A percentile compares a stretch with the other conserved stretches of the same genome.
Conservation (phyloP, 2,113 vertebrate species). For the Nycticebus coucang region DNA sequence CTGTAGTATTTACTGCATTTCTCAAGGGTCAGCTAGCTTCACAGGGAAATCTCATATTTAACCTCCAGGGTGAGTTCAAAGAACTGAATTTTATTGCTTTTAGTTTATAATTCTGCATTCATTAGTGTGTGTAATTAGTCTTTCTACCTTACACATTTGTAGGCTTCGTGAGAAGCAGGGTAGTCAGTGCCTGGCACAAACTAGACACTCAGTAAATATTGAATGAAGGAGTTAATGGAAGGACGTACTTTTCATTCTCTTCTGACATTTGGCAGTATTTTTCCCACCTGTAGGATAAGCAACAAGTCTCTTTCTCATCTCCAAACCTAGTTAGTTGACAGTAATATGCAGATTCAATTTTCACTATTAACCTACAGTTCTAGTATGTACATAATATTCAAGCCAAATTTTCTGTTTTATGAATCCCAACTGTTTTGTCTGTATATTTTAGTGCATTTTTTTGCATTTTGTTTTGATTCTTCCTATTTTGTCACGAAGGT, state of each 20-base stretch:
- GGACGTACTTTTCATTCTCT: constrained; percentile 1
- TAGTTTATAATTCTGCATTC: background rate
- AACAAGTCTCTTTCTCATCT: constrained; percentile 2
- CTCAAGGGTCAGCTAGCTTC: background rate
- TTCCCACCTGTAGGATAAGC: background rate
- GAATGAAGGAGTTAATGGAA: background rate
- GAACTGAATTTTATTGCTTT: constrained; percentile 38
- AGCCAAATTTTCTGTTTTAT: constrained; percentile 30
- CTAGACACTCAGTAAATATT: background rate
- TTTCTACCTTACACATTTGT: background rate
- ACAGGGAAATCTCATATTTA: background rate
- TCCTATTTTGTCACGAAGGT: background rate
- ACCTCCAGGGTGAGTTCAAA: background rate
- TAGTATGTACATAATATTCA: background rate
- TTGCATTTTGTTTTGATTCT: background rate
- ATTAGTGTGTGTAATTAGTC: background rate
- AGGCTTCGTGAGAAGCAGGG: background rate
- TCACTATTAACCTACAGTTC: background rate
- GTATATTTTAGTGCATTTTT: constrained; percentile 21
- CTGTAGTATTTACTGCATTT: background rate
- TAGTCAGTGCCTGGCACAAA: constrained; percentile 8
- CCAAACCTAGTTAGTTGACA: background rate
- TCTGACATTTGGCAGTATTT: constrained; percentile 14
- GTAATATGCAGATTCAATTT: constrained; percentile 36
- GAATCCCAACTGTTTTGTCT: background rate